phyloP scores from a whole-genome alignment of 2,888 invertebrate genomes.

The Mythimna albipuncta region DNA sequence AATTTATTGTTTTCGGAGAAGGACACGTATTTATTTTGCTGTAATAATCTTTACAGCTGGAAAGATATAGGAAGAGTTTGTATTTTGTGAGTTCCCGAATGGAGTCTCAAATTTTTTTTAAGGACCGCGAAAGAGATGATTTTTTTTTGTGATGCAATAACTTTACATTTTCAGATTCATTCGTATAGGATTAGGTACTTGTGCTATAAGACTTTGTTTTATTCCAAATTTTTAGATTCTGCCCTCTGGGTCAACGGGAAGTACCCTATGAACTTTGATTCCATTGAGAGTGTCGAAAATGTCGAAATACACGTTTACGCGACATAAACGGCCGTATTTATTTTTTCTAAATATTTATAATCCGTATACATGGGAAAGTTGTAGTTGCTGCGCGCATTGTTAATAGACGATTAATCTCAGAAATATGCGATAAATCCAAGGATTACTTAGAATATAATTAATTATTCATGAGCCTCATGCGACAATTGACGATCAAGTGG shows the following conservation, averaged over 20 bases:
- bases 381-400: conserved; percentile 43
- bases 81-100: too few species aligned
- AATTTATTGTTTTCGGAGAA: not conserved
- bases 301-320: too few species aligned
- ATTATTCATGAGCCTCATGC: not conserved
- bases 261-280: too few species aligned
- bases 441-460: conserved; percentile 46
- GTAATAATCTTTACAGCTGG: not conserved
- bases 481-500: conserved; percentile 15
- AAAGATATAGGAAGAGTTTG: not conserved
- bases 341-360: not conserved
- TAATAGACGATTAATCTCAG: not conserved
- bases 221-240: too few species aligned
- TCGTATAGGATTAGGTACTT: too few species aligned
- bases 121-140: too few species aligned
- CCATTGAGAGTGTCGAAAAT: not conserved
- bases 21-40: not conserved
- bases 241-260: too few species aligned
- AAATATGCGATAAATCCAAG: conserved; percentile 9
- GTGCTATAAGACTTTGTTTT: too few species aligned
- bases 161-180: too few species aligned
- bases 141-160: too few species aligned
- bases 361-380: conserved; percentile 41
- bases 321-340: too few species aligned
- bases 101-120: too few species aligned